phyloP scores from a whole-genome alignment of 2,113 vertebrate species.

The Tachysurus fulvidraco region DNA sequence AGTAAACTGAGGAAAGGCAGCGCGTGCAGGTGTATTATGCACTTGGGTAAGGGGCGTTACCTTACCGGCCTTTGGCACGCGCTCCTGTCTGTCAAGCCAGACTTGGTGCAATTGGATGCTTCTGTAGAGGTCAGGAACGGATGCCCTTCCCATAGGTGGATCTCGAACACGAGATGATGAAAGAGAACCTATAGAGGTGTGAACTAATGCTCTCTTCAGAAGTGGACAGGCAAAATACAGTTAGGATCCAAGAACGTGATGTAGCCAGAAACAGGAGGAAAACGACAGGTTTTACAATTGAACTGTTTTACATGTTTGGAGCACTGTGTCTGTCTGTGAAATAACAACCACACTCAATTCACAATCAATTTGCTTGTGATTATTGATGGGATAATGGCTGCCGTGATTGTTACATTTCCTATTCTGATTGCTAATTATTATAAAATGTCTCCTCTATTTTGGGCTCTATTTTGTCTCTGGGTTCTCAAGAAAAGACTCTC shows the following conservation, averaged over 20 bases:
- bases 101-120: too few species aligned
- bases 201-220: background rate
- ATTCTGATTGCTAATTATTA: conserved; percentile 4
- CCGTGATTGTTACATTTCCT: background rate
- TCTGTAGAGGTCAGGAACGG: too few species aligned
- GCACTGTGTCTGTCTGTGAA: background rate
- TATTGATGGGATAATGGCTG: conserved; percentile 13
- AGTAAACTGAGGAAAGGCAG: too few species aligned
- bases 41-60: too few species aligned
- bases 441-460: background rate
- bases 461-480: background rate
- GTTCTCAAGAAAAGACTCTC: background rate
- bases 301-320: background rate
- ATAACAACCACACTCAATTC: background rate
- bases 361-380: conserved; percentile 14
- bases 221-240: background rate
- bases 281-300: background rate
- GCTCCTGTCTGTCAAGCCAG: too few species aligned
- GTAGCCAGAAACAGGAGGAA: background rate
- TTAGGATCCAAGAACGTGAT: background rate
- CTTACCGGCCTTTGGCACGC: too few species aligned
- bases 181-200: background rate
- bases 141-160: too few species aligned
- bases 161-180: too few species aligned
- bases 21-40: too few species aligned